Conservation (phyloP, 2,888 invertebrate species). For the Philopedon plagiatum region DNA sequence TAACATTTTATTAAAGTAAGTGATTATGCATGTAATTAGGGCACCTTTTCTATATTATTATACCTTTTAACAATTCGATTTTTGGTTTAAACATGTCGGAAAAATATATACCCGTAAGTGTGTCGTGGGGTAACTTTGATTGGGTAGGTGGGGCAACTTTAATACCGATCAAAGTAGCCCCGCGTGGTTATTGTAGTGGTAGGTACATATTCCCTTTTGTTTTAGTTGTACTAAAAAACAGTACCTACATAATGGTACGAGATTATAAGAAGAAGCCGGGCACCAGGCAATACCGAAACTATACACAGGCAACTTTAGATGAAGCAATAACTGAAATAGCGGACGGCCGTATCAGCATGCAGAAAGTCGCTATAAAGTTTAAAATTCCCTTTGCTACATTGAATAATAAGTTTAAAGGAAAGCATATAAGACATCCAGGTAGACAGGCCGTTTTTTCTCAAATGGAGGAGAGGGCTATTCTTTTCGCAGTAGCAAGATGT, state of each 20-base stretch:
- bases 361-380: background rate
- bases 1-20: background rate
- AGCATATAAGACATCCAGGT: background rate
- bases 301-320: slow-evolving; percentile 2
- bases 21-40: background rate
- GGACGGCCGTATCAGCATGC: slow-evolving; percentile 6
- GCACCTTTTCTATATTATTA: background rate
- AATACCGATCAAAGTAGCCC: slow-evolving; percentile 3
- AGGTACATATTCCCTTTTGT: background rate
- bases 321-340: slow-evolving; percentile 2
- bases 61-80: background rate
- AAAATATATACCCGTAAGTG: background rate
- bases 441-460: slow-evolving; percentile 16
- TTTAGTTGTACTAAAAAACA: background rate
- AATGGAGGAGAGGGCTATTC: slow-evolving; percentile 10
- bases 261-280: slow-evolving; percentile 11
- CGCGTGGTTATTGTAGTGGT: background rate
- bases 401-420: slow-evolving; percentile 19
- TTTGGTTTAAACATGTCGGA: background rate
- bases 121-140: slow-evolving; percentile 9
- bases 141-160: background rate
- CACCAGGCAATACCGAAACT: slow-evolving; percentile 6
- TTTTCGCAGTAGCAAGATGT: slow-evolving; percentile 10
- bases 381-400: slow-evolving; percentile 14
- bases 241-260: slow-evolving; percentile 8